Conservation (phyloP, 2,113 vertebrate genomes). For the Campylomormyrus numenius region DNA sequence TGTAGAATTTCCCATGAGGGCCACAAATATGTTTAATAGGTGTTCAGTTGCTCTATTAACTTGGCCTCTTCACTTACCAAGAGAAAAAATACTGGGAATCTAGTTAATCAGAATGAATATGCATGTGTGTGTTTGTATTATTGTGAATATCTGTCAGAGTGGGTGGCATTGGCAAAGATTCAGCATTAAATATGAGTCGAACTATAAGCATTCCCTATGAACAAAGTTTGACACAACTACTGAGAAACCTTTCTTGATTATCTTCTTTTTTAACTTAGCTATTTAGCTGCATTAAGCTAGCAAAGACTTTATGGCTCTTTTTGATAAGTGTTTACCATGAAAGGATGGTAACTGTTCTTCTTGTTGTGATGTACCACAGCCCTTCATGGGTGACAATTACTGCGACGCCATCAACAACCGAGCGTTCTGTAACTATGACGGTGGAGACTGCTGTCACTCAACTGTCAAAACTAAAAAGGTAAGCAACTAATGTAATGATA, state of each 20-base stretch:
- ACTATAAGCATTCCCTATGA: not conserved
- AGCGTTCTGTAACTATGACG: conserved; percentile 97
- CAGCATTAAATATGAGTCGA: not conserved
- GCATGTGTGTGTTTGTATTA: not conserved
- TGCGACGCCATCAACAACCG: conserved; percentile 94
- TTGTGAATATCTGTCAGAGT: not conserved
- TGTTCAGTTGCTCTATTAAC: conserved; percentile 30
- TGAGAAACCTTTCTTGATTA: not conserved
- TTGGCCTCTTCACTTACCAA: conserved; percentile 18
- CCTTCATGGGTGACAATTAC: conserved; percentile 96
- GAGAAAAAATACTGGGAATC: not conserved
- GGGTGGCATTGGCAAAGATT: not conserved
- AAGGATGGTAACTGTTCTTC: not conserved
- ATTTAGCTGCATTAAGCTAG: not conserved
- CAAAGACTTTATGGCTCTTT: not conserved
- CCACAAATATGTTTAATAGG: conserved; percentile 38
- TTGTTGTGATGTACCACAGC: conserved; percentile 53
- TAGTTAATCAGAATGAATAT: not conserved
- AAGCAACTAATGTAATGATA: conserved; percentile 32
- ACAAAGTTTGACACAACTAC: not conserved
- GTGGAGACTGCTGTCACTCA: conserved; percentile 92
- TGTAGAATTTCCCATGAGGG: conserved; percentile 29
- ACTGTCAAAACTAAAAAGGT: conserved; percentile 98
- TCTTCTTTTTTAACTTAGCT: not conserved
- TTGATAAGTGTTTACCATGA: not conserved